Evolutionary conservation across 2,797 vertebrate species (phyloP).

Genomic region (Gouania willdenowi): DNA sequence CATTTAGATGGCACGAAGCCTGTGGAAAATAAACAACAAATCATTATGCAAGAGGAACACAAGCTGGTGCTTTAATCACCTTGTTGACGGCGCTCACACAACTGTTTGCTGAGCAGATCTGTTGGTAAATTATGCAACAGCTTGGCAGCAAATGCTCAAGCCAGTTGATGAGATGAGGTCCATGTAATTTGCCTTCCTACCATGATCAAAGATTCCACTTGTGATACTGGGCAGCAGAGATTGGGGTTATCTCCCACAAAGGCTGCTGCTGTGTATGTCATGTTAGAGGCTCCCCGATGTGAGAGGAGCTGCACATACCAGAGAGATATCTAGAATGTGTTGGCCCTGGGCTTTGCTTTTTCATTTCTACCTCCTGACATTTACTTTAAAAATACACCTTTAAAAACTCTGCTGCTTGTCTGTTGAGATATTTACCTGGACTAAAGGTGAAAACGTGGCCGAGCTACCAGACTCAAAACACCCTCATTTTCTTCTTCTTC

Average conservation of each 20-base stretch:
- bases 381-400: too few species aligned
- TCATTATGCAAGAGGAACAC: conserved; percentile 17
- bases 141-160: conserved; percentile 1
- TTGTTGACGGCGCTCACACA: conserved; percentile 1
- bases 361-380: too few species aligned
- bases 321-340: neutral
- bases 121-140: neutral
- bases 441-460: too few species aligned
- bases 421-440: too few species aligned
- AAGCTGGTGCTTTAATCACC: conserved; percentile 19
- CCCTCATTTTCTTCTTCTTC: too few species aligned
- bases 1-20: conserved; percentile 14
- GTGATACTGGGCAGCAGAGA: conserved; percentile 16
- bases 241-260: conserved; percentile 12
- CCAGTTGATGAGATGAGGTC: conserved; percentile 3
- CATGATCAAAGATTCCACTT: conserved; percentile 9
- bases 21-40: conserved; percentile 7
- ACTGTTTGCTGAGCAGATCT: conserved; percentile 17
- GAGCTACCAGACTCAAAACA: too few species aligned
- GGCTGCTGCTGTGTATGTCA: conserved; percentile 17
- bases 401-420: too few species aligned
- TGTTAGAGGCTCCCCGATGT: conserved; percentile 7
- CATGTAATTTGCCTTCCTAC: conserved; percentile 19
- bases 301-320: neutral
- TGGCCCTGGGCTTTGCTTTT: conserved; percentile 1